Evolutionary conservation across 2,113 vertebrate genomes (phyloP), one percentile per base, ranked within the genome.

Genomic region (Semicossyphus pulcher): DNA sequence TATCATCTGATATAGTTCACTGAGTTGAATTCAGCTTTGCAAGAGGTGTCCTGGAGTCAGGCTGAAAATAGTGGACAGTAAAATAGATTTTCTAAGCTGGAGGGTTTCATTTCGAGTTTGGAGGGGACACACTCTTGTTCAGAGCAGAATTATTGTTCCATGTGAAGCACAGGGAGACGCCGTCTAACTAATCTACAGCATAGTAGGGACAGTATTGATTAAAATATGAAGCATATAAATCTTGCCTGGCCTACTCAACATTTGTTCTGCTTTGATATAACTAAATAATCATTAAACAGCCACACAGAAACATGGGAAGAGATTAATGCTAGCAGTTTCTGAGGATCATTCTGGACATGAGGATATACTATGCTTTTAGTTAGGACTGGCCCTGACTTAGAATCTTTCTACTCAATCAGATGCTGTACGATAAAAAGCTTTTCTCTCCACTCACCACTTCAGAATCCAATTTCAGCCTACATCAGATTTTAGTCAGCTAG

Each of bases 1-100:
- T 89, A 85, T 89, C 72, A 79, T 81, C 71, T 73, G 71, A 76
- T 80, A 70, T 48, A 80, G 63, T 64, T 83, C 66, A 51, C 68
- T 73, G 87, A 71, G 77, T 75, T 75, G 78, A 77, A 86, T 89
- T 88, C 53, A 63, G 57, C 51, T 72, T 56, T 80, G 57, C 60
- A 70, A 76, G 66, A 57, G 44, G 64, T 66, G 56, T 74, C 64
- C 41, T 64, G 76, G 41, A 60, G 57, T 77, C 52, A 68, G 32
- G 37, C 63, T 63, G 54, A 79, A 58, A 73, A 66, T 54, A 59
- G 44, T 69, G 80, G 59, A 73, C 48, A 66, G 68, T 62, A 72
- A 86, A 80, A 83, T 74, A 83, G 26, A 64, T 79, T 73, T 76
- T 86, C 76, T 51, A 53, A 56, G 52, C 42, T 76, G 39, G 26